Base-by-base conservation (phyloP, 2,797 vertebrate genomes). In the Hydrolagus colliei region DNA sequence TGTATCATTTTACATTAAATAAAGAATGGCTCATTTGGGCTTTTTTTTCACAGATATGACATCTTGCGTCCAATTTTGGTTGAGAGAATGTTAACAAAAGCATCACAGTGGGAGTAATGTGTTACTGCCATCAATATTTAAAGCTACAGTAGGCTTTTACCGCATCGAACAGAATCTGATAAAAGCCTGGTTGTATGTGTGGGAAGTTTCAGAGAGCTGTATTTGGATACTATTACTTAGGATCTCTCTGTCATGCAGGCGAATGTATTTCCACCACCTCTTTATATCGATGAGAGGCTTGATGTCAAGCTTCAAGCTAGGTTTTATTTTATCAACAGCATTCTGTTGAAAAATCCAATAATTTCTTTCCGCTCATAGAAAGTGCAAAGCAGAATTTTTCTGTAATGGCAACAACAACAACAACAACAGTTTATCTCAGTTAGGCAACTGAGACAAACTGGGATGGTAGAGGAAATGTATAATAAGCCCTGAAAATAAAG, bases 61-160 rank as follows among this genome's bases (percentile, higher is more conserved):
- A 84, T 84, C 71, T 84, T 84, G 65, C 41, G 65, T 84, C 79
- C 79, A 84, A 65, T 84, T 84, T 84, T 84, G 79, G 79, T 84
- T 2, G 27, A 35, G 65, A 52, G 65, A 84, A 84, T 6, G 65
- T 68, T 84, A 84, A 84, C 79, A 71, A 18, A 84, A 84, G 32
- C 32, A 84, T 84, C 79, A 71, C 79, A 71, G 79, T 84, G 79
- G 79, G 79, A 84, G 79, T 71, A 84, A 84, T 68, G 79, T 84
- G 79, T 84, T 84, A 84, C 79, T 71, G 32, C 62, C 79, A 84
- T 84, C 65, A 84, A 84, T 84, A 84, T 68, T 84, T 84, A 71
- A 84, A 71, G 79, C 52, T 84, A 84, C 65, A 82, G 79, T 41
- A 16, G 65, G 79, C 79, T 68, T n/a, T 82, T 82, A 68, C 65